phyloP scores from a whole-genome alignment of 2,113 vertebrate species.

The Microtus richardsoni region DNA sequence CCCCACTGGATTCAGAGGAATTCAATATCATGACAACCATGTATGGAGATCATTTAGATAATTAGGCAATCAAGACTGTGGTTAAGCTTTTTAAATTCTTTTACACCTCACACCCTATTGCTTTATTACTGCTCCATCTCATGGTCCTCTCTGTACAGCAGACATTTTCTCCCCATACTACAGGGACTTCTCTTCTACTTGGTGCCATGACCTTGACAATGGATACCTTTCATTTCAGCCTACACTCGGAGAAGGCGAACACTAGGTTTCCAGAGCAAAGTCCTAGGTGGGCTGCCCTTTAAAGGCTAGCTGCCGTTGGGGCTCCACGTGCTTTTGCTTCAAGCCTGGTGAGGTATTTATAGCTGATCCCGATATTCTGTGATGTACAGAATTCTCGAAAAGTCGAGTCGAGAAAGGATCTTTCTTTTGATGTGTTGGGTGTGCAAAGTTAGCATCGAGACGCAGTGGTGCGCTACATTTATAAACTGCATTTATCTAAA shows the following conservation, averaged over 20 bases:
- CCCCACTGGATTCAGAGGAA: neutral
- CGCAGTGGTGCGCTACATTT: neutral
- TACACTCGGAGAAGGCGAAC: neutral
- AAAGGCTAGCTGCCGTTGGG: neutral
- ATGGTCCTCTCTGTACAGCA: neutral
- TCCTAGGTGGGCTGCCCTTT: neutral
- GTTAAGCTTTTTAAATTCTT: neutral
- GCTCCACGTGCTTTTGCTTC: neutral
- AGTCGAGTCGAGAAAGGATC: neutral
- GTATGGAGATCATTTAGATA: neutral
- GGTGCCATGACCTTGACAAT: neutral
- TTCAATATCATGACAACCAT: neutral
- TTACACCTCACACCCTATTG: neutral
- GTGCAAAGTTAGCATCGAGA: neutral
- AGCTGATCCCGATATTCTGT: constrained; percentile 41
- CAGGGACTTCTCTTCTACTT: neutral
- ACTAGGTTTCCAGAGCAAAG: constrained; percentile 11
- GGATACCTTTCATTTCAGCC: neutral
- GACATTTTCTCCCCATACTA: neutral
- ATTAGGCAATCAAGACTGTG: neutral
- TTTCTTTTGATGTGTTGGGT: neutral
- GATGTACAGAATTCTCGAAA: constrained; percentile 23
- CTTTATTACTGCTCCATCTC: neutral
- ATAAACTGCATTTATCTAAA: constrained; percentile 27
- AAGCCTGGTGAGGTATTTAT: neutral